Conservation (phyloP, 2,888 invertebrate species). For the Rhimphoctona megacephalus region DNA sequence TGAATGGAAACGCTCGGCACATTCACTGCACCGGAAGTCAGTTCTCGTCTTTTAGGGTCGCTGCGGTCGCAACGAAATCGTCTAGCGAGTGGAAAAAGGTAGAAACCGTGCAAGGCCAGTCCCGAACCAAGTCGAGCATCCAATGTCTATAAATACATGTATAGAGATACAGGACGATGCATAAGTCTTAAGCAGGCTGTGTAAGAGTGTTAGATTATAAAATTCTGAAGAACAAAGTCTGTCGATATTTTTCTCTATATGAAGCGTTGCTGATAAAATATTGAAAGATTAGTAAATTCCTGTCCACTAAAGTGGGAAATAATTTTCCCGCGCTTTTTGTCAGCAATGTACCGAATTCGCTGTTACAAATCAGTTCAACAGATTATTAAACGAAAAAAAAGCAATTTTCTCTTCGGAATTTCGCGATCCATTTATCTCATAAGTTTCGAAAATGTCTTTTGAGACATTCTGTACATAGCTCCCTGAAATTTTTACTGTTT, state of each 20-base stretch:
- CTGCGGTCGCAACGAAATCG: conserved; percentile 46
- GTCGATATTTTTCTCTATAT: no score
- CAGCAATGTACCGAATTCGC: not conserved
- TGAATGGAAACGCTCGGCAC: conserved; percentile 46
- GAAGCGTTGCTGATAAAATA: not conserved
- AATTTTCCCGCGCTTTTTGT: no score
- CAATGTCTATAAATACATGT: conserved; percentile 25
- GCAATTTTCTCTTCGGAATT: not conserved
- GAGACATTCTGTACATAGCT: conserved; percentile 2
- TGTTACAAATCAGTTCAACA: not conserved
- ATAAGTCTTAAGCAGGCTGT: not conserved
- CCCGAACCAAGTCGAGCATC: conserved; percentile 25
- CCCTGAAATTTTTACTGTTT: not conserved
- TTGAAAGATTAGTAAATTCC: not conserved
- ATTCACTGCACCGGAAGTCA: conserved; percentile 59
- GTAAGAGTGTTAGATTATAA: not conserved
- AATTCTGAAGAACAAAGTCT: no score
- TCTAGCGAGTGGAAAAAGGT: conserved; percentile 54
- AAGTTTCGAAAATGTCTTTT: not conserved
- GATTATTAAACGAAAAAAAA: not conserved
- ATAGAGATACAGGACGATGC: not conserved
- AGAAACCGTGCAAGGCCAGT: conserved; percentile 25
- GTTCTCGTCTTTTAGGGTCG: conserved; percentile 55
- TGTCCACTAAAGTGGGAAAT: no score
- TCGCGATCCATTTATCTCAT: not conserved